A percentile compares a stretch with the other conserved stretches of the same genome.
phyloP scores from a whole-genome alignment of 2,888 invertebrate species.

The Cheilosia urbana region DNA sequence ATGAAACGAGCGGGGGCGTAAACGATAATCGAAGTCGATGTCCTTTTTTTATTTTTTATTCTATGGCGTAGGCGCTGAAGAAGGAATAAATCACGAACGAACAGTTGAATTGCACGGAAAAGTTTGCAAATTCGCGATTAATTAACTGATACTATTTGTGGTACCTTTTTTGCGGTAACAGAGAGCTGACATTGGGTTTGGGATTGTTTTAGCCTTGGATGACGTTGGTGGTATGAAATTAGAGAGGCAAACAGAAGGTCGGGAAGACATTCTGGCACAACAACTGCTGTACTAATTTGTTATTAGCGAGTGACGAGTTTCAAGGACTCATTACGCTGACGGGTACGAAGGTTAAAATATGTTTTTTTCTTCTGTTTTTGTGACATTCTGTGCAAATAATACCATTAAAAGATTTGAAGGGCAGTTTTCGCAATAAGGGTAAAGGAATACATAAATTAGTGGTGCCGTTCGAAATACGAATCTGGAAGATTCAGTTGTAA shows the following conservation, averaged over 20 bases:
- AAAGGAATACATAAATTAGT: not conserved
- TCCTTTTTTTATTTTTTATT: constrained; percentile 34
- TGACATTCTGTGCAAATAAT: not conserved
- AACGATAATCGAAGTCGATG: constrained; percentile 21
- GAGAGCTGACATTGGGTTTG: not conserved
- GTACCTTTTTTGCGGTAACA: constrained; percentile 28
- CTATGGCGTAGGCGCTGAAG: not conserved
- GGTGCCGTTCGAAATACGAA: not conserved
- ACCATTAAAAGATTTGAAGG: constrained; percentile 22
- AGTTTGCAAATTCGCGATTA: constrained; percentile 57
- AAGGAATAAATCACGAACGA: constrained; percentile 15
- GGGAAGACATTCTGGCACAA: constrained; percentile 5
- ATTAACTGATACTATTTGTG: constrained; percentile 65
- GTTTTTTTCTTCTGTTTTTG: not conserved
- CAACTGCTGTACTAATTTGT: constrained; percentile 11
- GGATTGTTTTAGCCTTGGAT: constrained; percentile 24
- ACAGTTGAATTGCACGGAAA: constrained; percentile 22
- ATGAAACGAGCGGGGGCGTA: constrained; percentile 20
- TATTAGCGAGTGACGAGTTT: constrained; percentile 53
- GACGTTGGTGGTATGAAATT: constrained; percentile 4
- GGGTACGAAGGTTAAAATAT: constrained; percentile 38
- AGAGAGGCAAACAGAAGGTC: constrained; percentile 29
- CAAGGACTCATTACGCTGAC: constrained; percentile 50
- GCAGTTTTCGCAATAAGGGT: not conserved
- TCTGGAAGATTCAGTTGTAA: too few relatives aligned